These are phyloP conservation scores for Malurus cyaneus DNA, from an alignment of 2,113 vertebrate species.

Conservation along the genomic window DNA sequence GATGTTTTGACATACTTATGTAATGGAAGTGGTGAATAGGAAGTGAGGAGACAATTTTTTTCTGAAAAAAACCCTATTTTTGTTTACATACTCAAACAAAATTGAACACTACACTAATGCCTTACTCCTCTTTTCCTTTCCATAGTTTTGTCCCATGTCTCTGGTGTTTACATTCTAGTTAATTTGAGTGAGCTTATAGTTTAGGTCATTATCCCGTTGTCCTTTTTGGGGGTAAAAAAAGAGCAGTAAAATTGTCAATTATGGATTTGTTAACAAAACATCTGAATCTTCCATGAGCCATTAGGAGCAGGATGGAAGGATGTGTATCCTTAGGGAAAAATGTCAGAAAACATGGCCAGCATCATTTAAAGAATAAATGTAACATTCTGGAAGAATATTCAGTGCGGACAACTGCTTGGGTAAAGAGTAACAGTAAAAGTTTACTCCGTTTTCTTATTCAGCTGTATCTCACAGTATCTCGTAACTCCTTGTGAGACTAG, in stretches of 20 bases:
- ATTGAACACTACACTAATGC: neutral
- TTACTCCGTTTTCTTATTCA: neutral
- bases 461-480: neutral
- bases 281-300: neutral
- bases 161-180: conserved; percentile 21
- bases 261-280: neutral
- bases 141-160: neutral
- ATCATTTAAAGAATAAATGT: neutral
- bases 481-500: neutral
- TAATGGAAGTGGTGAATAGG: conserved; percentile 49
- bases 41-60: neutral
- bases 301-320: neutral
- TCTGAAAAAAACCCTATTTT: neutral
- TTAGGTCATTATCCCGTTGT: neutral
- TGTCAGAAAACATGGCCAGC: neutral
- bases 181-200: neutral
- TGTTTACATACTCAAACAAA: conserved; percentile 16
- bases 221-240: neutral
- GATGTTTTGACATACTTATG: conserved; percentile 44
- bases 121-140: conserved; percentile 8
- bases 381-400: neutral
- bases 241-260: neutral
- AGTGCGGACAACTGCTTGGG: neutral
- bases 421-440: neutral
- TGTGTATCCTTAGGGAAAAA: neutral